phyloP scores from a whole-genome alignment of 2,888 invertebrate species.

The Macrophya annulata region DNA sequence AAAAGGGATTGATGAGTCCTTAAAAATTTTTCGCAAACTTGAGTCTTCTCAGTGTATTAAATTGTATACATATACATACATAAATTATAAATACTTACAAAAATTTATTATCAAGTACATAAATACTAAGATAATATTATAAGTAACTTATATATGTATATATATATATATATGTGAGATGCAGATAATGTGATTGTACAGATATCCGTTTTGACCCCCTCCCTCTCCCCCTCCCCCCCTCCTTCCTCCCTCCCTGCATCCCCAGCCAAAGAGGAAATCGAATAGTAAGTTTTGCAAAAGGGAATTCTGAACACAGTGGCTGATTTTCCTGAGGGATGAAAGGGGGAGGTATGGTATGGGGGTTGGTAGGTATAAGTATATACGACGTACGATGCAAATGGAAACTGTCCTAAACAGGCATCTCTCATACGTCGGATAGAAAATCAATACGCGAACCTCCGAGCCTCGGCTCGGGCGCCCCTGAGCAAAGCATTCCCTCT shows the following conservation, averaged over 20 bases:
- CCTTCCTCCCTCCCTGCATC: too few relatives aligned
- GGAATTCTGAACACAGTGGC: background rate
- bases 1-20: too few relatives aligned
- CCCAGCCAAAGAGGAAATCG: constrained; percentile 10
- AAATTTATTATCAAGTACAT: too few relatives aligned
- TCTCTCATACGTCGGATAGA: constrained; percentile 76
- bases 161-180: too few relatives aligned
- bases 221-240: too few relatives aligned
- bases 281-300: constrained; percentile 30
- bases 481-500: constrained; percentile 48
- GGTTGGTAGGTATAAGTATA: constrained; percentile 21
- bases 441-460: constrained; percentile 71
- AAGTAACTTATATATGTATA: too few relatives aligned
- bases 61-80: too few relatives aligned
- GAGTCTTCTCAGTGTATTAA: too few relatives aligned
- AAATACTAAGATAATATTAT: too few relatives aligned
- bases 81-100: too few relatives aligned
- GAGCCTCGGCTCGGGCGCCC: constrained; percentile 69
- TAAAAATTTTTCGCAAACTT: too few relatives aligned
- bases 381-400: constrained; percentile 49
- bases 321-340: background rate
- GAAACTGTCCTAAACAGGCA: constrained; percentile 56
- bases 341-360: background rate
- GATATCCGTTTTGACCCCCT: background rate
- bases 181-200: background rate